Conservation (phyloP, 2,888 invertebrate species). For the Mayetiola destructor region DNA sequence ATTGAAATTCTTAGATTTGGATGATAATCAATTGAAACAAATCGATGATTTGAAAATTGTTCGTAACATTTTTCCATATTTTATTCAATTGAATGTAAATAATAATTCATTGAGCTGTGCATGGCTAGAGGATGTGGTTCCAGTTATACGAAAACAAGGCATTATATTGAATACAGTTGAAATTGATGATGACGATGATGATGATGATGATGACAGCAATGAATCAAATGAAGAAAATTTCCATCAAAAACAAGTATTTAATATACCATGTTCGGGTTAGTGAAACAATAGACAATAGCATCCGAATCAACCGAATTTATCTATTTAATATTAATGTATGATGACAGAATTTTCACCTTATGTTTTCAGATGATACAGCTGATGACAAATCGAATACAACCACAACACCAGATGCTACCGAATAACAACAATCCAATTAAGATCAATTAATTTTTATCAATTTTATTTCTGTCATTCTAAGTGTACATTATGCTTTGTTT, state of each 20-base stretch:
- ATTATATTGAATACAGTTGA: neutral
- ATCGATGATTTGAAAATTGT: neutral
- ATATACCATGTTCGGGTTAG: neutral
- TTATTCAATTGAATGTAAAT: constrained; percentile 1
- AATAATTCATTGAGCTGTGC: neutral
- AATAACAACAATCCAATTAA: too few species aligned
- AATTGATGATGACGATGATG: neutral
- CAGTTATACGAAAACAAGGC: neutral
- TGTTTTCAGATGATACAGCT: neutral
- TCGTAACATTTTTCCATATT: neutral
- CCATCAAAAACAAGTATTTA: neutral
- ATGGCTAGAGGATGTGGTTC: neutral
- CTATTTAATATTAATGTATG: neutral
- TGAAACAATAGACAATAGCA: neutral
- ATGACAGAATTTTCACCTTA: neutral
- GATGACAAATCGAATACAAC: too few species aligned
- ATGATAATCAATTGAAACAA: neutral
- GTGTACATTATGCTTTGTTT: too few species aligned
- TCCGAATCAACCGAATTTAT: neutral
- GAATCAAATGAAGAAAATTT: neutral
- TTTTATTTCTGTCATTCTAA: too few species aligned
- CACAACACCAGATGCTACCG: too few species aligned
- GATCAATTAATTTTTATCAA: too few species aligned
- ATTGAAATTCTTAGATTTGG: constrained; percentile 1
- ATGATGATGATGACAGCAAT: neutral